phyloP scores from a whole-genome alignment of 1,140 invertebrate species.

The Acromyrmex charruanus region DNA sequence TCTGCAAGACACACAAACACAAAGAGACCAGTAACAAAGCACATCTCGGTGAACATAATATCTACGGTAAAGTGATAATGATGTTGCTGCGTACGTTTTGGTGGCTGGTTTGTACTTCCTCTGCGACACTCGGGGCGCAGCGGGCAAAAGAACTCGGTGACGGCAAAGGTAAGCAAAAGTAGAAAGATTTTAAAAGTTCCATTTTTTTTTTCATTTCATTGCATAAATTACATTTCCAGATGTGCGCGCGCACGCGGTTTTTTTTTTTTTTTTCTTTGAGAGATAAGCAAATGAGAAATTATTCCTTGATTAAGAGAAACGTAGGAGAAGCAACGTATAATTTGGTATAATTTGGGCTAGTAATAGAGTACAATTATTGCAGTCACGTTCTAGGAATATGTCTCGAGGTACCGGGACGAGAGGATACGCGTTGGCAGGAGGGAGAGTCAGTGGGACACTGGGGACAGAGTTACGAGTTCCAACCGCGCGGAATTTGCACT shows the following conservation, averaged over 20 bases:
- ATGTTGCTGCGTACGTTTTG: constrained; percentile 83
- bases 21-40: constrained; percentile 57
- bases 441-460: constrained; percentile 52
- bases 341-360: constrained; percentile 16
- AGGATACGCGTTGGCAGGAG: constrained; percentile 27
- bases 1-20: not conserved
- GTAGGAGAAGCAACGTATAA: constrained; percentile 7
- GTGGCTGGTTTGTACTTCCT: constrained; percentile 81
- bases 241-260: not conserved
- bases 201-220: not conserved
- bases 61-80: constrained; percentile 67
- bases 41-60: constrained; percentile 41
- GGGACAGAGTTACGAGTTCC: constrained; percentile 66
- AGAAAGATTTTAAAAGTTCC: not conserved
- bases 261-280: not conserved
- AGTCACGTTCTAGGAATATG: constrained; percentile 68
- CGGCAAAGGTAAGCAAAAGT: constrained; percentile 80
- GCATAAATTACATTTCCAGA: not conserved
- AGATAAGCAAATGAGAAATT: not conserved
- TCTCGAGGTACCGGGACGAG: constrained; percentile 29
- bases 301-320: not conserved
- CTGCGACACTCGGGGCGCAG: constrained; percentile 82
- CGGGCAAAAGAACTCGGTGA: constrained; percentile 83
- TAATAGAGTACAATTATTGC: constrained; percentile 64
- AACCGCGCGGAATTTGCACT: constrained; percentile 74